phyloP scores from a whole-genome alignment of 2,797 vertebrate species.

The Pogoniulus pusillus region DNA sequence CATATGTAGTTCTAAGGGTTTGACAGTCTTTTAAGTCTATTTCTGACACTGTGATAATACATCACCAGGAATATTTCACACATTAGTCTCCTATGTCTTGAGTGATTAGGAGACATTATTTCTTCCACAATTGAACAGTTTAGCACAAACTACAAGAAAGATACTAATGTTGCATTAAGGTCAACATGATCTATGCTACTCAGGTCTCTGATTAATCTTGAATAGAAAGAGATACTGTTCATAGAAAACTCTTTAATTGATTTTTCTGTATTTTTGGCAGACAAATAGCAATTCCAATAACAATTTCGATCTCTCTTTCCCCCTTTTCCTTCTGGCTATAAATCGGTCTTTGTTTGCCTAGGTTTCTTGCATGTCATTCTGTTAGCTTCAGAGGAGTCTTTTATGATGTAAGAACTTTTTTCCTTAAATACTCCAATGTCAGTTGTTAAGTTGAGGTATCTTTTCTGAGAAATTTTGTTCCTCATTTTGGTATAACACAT shows the following conservation, averaged over 20 bases:
- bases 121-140: background rate
- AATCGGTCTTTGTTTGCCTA: background rate
- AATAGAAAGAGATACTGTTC: background rate
- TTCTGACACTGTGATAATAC: background rate
- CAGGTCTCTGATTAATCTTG: background rate
- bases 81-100: background rate
- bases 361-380: background rate
- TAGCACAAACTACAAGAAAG: background rate
- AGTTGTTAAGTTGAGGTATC: background rate
- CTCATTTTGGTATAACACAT: background rate
- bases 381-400: background rate
- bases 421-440: background rate
- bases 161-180: background rate
- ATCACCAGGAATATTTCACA: background rate
- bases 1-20: background rate
- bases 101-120: background rate
- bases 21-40: background rate
- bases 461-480: background rate
- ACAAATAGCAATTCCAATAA: background rate
- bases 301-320: background rate
- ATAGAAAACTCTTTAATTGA: background rate
- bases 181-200: fast-evolving
- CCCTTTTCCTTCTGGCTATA: background rate
- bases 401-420: background rate
- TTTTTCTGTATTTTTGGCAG: background rate